Evolutionary conservation across 2,888 invertebrate genomes (phyloP).

Genomic region (Tachina grossa): DNA sequence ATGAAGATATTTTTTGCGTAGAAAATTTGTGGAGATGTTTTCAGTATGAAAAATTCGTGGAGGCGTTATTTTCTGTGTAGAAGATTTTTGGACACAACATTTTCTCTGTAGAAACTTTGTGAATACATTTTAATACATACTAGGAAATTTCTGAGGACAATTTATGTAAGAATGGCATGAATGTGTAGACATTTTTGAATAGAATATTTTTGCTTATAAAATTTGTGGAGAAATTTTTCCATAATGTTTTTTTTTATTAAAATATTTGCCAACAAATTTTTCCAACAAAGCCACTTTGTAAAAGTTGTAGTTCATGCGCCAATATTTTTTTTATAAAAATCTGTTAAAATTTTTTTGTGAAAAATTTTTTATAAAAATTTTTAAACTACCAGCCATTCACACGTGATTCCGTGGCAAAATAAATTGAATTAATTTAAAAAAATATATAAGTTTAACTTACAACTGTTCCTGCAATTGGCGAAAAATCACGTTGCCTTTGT

Average conservation of each 20-base stretch:
- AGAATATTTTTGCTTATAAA: background rate
- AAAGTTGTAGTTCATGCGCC: too few relatives aligned
- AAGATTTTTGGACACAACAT: background rate
- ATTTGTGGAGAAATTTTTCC: background rate
- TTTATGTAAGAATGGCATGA: background rate
- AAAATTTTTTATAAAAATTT: too few relatives aligned
- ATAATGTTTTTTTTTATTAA: too few relatives aligned
- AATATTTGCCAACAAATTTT: too few relatives aligned
- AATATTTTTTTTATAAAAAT: too few relatives aligned
- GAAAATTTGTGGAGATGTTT: background rate
- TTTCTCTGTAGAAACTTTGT: background rate
- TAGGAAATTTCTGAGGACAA: background rate
- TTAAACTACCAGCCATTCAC: too few relatives aligned
- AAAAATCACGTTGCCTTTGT: slow-evolving; percentile 84
- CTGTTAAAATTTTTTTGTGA: too few relatives aligned
- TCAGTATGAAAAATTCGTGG: background rate
- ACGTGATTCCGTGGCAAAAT: too few relatives aligned
- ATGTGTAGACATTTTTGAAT: background rate
- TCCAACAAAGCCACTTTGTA: too few relatives aligned
- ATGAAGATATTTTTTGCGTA: background rate
- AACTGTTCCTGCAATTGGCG: slow-evolving; percentile 85
- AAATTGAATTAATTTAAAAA: background rate
- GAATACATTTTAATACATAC: background rate
- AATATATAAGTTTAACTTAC: slow-evolving; percentile 81
- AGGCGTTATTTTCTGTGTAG: background rate